Evolutionary conservation across 1,140 invertebrate species (phyloP), one percentile per base, ranked within the genome.

Genomic region (Trichomalopsis sarcophagae): DNA sequence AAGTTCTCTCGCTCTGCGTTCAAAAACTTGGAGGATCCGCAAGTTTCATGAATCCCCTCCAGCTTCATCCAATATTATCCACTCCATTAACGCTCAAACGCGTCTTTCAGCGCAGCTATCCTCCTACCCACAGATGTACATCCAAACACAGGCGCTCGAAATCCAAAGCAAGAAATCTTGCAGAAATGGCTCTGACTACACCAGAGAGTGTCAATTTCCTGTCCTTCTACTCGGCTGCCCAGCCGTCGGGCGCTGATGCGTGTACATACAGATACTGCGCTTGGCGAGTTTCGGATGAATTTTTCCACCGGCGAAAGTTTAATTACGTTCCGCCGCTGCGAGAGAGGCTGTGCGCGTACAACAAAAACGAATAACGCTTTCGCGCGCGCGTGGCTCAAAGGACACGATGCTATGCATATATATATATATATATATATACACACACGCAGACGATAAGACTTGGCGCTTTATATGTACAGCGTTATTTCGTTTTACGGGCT

Each of bases 401-500:
- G 55, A 62, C 55, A 62, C 17, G 55, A 14, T 5, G 55, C 33
- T 36, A 73, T 9, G 27, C 36, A 36, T 81, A 13, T 80, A 33
- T 33, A n/a, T 80, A 33, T n/a, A n/a, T n/a, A n/a, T n/a, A n/a
- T n/a, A n/a, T n/a, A n/a, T n/a, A n/a, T n/a, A n/a, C n/a, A n/a
- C n/a, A n/a, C 21, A 81, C 62, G 36, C 86, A 87, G 71, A 71
- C 76, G 71, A 73, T 74, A 62, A 36, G 50, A 14, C 62, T 50
- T 71, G 68, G 74, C 69, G 69, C 71, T 69, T 62, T 62, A 62
- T 84, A 77, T 71, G 75, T 84, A 78, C 33, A 76, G 44, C 83
- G 76, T 79, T 84, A 84, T 79, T 73, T 47, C 77, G 47, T 79
- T 84, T 84, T 84, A 84, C 23, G 68, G 27, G 66, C 55, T 62